Evolutionary conservation across 2,113 vertebrate species (phyloP).

Genomic region (Isurus oxyrinchus): DNA sequence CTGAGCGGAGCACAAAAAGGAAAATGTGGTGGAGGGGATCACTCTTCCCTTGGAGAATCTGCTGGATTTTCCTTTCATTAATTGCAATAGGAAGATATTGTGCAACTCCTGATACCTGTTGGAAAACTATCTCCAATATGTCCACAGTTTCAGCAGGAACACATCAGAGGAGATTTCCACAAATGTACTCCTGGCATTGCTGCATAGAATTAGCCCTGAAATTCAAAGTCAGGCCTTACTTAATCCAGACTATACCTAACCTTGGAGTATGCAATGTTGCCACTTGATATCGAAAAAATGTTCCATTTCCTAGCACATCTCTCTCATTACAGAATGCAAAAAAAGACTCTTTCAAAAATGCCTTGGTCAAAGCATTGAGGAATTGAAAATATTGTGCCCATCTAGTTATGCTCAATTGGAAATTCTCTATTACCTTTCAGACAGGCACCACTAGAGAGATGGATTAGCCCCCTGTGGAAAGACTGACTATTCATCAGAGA

Average conservation of each 20-base stretch:
- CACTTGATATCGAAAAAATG: not conserved
- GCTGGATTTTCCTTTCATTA: not conserved
- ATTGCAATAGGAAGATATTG: not conserved
- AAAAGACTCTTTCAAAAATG: not conserved
- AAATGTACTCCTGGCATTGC: not conserved
- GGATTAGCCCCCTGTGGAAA: not conserved
- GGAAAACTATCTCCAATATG: not conserved
- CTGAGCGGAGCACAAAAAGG: not conserved
- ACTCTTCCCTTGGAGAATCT: not conserved
- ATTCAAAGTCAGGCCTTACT: not conserved
- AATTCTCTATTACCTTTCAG: not conserved
- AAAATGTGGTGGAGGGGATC: not conserved
- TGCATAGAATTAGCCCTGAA: not conserved
- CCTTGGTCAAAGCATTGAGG: not conserved
- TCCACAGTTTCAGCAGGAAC: not conserved
- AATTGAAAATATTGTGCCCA: slow-evolving; percentile 23
- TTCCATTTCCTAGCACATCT: not conserved
- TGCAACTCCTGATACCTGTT: not conserved
- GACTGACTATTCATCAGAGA: not conserved
- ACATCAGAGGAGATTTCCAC: not conserved
- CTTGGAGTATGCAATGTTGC: not conserved
- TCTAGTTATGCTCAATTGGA: not conserved
- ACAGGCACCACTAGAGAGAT: not conserved
- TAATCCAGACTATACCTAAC: not conserved
- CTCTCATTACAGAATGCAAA: not conserved